Conservation (phyloP, 2,888 invertebrate genomes). For the Melanotus villosus region DNA sequence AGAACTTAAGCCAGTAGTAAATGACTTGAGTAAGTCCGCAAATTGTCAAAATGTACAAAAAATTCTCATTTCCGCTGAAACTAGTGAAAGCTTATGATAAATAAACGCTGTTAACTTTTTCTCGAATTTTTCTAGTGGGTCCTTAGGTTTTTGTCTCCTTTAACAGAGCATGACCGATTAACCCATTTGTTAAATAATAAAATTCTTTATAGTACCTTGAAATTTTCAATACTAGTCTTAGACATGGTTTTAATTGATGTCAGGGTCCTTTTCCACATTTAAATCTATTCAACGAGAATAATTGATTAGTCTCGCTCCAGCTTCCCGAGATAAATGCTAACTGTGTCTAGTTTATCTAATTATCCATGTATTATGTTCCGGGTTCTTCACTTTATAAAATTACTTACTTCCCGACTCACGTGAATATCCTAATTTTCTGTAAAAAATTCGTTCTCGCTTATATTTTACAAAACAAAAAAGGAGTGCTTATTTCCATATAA, state of each 20-base stretch:
- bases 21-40: neutral
- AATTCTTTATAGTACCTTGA: neutral
- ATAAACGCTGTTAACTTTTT: neutral
- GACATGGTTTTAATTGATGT: constrained; percentile 5
- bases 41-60: constrained; percentile 1
- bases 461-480: no score
- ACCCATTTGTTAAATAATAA: constrained; percentile 1
- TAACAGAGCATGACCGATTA: neutral
- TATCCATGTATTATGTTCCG: no score
- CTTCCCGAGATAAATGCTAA: neutral
- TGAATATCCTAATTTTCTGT: no score
- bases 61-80: neutral
- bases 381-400: no score
- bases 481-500: no score
- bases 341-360: neutral
- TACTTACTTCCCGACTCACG: no score
- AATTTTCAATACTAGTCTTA: neutral
- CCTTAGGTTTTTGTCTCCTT: neutral
- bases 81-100: no score
- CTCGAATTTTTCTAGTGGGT: neutral
- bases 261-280: constrained; percentile 2
- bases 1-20: neutral
- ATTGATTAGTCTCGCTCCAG: constrained; percentile 1
- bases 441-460: no score
- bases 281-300: neutral